phyloP scores from a whole-genome alignment of 30 jellyfish, hydroid and myxozoan genomes.

The Sanderia malayensis region DNA sequence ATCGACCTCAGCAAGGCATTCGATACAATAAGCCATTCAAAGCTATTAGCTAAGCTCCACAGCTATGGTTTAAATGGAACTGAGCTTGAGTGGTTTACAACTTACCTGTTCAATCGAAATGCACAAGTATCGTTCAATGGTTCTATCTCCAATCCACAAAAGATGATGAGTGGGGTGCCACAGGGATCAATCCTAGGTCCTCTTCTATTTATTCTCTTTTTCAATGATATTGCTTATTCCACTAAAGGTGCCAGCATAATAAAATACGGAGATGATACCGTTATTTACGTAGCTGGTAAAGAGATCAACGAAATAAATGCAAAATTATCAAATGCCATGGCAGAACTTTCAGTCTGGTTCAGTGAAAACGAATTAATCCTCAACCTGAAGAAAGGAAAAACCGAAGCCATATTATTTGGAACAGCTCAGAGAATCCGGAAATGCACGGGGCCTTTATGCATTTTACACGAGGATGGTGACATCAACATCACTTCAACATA shows the following conservation, averaged over 20 bases:
- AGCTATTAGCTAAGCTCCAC: constrained; percentile 33
- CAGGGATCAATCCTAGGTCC: constrained; percentile 59
- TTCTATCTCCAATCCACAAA: constrained; percentile 54
- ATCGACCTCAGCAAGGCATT: constrained; percentile 67
- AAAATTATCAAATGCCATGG: constrained; percentile 26
- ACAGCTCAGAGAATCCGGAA: constrained; percentile 52
- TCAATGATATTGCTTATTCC: constrained; percentile 50
- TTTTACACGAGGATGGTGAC: constrained; percentile 33
- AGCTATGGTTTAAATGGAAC: constrained; percentile 36
- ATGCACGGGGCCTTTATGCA: constrained; percentile 23
- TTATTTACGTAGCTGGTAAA: constrained; percentile 30
- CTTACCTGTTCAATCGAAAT: constrained; percentile 57
- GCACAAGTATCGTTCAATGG: constrained; percentile 24
- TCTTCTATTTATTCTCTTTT: constrained; percentile 49
- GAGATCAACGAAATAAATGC: constrained; percentile 13
- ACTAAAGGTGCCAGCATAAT: constrained; percentile 64
- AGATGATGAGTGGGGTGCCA: constrained; percentile 41
- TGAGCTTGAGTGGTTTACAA: constrained; percentile 66
- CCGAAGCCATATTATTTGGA: constrained; percentile 48
- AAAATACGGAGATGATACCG: constrained; percentile 25
- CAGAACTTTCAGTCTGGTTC: constrained; percentile 24
- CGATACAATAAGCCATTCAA: constrained; percentile 58
- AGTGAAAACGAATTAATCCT: constrained; percentile 37
- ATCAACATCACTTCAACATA: constrained; percentile 52
- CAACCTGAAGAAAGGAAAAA: constrained; percentile 47